Evolutionary conservation across 2,113 vertebrate genomes (phyloP).

Genomic region (Mustelus asterias): DNA sequence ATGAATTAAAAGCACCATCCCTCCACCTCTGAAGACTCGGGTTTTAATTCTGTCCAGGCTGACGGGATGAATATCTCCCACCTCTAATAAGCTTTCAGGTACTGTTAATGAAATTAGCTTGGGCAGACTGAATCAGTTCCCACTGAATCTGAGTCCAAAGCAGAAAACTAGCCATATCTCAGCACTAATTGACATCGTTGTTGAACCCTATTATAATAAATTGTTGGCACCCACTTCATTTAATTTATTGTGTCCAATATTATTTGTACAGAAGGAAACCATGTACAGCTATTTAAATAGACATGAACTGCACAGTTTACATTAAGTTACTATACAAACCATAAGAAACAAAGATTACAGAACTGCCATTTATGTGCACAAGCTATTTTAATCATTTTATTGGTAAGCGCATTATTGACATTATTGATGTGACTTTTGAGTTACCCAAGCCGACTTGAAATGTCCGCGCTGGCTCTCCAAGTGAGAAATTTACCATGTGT

Average conservation of each 20-base stretch:
- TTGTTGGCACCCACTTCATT: not conserved
- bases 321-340: not conserved
- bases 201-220: constrained; percentile 34
- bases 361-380: not conserved
- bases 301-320: not conserved
- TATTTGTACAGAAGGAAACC: not conserved
- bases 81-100: constrained; percentile 6
- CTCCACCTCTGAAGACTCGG: not conserved
- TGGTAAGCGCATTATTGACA: too few species aligned
- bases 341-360: not conserved
- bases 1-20: constrained; percentile 12
- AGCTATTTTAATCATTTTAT: not conserved
- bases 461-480: not conserved
- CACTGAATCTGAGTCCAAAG: constrained; percentile 4
- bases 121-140: not conserved
- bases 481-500: too few species aligned
- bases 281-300: constrained; percentile 2
- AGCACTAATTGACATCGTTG: constrained; percentile 4
- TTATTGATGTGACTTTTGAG: not conserved
- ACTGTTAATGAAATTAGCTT: constrained; percentile 4
- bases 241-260: constrained; percentile 17
- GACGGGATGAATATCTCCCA: not conserved
- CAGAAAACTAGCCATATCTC: not conserved
- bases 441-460: not conserved
- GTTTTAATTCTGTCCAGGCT: not conserved